phyloP scores from a whole-genome alignment of 2,888 invertebrate species.

The Coelogynopora nodosa region DNA sequence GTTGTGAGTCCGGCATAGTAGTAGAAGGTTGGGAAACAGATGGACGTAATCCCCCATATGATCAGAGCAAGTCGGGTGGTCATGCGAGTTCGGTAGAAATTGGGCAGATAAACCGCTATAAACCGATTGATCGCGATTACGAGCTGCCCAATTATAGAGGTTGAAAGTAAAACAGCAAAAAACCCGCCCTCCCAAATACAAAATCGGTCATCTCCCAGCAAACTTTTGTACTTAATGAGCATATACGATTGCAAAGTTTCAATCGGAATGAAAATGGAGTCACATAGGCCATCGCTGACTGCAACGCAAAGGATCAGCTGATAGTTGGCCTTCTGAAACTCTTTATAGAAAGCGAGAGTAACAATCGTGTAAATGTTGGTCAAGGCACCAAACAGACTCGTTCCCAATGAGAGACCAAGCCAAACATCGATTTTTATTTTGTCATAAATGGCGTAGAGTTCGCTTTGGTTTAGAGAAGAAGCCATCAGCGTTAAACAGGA shows the following conservation, averaged over 20 bases:
- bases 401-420: not conserved
- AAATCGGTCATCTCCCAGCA: conserved; percentile 16
- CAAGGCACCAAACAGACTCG: not conserved
- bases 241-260: conserved; percentile 33
- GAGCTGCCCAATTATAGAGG: conserved; percentile 27
- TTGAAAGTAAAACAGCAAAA: conserved; percentile 4
- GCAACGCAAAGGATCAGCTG: conserved; percentile 11
- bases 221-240: not conserved
- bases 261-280: conserved; percentile 36
- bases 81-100: conserved; percentile 23
- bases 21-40: conserved; percentile 30
- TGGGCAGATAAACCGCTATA: conserved; percentile 32
- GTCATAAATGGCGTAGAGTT: not conserved
- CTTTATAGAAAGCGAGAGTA: not conserved
- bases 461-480: not conserved
- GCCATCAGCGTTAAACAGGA: too few relatives aligned
- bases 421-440: not conserved
- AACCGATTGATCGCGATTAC: conserved; percentile 30
- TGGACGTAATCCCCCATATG: not conserved
- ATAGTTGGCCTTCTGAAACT: conserved; percentile 27
- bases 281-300: conserved; percentile 5
- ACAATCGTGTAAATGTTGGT: not conserved
- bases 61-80: not conserved
- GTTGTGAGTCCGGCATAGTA: not conserved
- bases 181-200: conserved; percentile 31